Percentiles rank a stretch among this genome's conserved stretches.
phyloP scores from a whole-genome alignment of 2,888 invertebrate species.

The Volucella inflata region DNA sequence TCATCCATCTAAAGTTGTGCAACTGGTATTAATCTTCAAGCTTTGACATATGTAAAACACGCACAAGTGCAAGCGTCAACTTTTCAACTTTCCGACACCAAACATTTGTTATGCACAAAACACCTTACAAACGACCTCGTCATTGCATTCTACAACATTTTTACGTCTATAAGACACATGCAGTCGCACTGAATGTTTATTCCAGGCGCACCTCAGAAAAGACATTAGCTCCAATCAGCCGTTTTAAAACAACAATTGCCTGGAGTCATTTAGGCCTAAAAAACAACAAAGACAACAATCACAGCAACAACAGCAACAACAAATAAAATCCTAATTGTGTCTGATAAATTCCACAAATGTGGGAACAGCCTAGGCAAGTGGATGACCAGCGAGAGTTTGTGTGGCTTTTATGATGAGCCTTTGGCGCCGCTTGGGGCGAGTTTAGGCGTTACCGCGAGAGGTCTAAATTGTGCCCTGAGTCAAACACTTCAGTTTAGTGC shows the following conservation, averaged over 20 bases:
- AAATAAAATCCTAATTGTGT: constrained; percentile 53
- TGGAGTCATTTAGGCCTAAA: background rate
- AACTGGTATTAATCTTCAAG: constrained; percentile 5
- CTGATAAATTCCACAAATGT: constrained; percentile 56
- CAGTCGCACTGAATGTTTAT: constrained; percentile 12
- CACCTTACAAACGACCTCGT: constrained; percentile 32
- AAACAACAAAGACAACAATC: constrained; percentile 3
- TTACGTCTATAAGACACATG: constrained; percentile 6
- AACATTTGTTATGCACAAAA: constrained; percentile 44
- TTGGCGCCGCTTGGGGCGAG: constrained; percentile 28
- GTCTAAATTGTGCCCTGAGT: constrained; percentile 3
- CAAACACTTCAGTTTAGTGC: background rate
- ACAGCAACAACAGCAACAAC: background rate
- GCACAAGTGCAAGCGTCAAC: constrained; percentile 3
- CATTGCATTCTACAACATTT: constrained; percentile 49
- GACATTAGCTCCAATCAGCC: background rate
- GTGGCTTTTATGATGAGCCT: background rate
- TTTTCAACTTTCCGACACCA: constrained; percentile 31
- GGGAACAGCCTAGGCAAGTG: constrained; percentile 44
- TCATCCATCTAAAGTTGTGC: no score
- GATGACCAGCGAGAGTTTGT: constrained; percentile 23
- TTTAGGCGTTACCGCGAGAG: constrained; percentile 1
- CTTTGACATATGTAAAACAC: constrained; percentile 14
- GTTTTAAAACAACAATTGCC: constrained; percentile 6
- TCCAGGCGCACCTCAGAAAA: constrained; percentile 11